Base-by-base conservation (phyloP, 2,797 vertebrate species). In the Sebastiscus tertius region DNA sequence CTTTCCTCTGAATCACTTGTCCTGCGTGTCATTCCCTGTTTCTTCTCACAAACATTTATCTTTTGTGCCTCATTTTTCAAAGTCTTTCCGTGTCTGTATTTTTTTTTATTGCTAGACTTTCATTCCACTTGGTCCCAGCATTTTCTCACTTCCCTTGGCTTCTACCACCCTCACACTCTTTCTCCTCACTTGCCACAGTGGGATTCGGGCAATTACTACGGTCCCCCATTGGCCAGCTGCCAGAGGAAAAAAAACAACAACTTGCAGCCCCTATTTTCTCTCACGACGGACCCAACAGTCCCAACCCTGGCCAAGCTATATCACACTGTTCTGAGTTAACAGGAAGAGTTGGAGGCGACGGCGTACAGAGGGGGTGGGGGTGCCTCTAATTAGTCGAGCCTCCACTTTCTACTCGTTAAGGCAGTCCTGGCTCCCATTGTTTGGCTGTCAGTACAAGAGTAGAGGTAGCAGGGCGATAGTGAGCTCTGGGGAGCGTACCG, bases 161-260 rank as follows among this genome's bases (percentile, higher is more conserved):
- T 73, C 65, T 76, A 56, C 80, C 82, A 72, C 76, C 67, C 82
- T 91, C 79, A 46, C 84, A 81, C 75, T 83, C 75, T 82, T 84
- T 84, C 80, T 88, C 80, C 62, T 84, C 81, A 79, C 86, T 89
- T 85, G 84, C 85, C 88, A 86, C 89, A 82, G 91, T 93, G 86
- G 90, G 91, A 93, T 91, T 93, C 62, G 76, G 82, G 91, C 94
- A 92, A 94, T 94, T 95, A 95, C 88, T 87, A 89, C 33, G 82
- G 85, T 85, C 87, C 88, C 89, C 84, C 77, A 81, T 83, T 92
- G 94, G 93, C 89, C 54, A 59, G 60, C 72, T 82, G 83, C 90
- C 94, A 92, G 65, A 58, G 77, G 72, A 77, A 77, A 74, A 89
- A 77, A 73, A 74, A 90, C 83, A 80, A 71, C 42, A 86, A 84